These are phyloP conservation scores for Formica exsecta DNA, from an alignment of 1,140 invertebrate species.

Conservation along the genomic window DNA sequence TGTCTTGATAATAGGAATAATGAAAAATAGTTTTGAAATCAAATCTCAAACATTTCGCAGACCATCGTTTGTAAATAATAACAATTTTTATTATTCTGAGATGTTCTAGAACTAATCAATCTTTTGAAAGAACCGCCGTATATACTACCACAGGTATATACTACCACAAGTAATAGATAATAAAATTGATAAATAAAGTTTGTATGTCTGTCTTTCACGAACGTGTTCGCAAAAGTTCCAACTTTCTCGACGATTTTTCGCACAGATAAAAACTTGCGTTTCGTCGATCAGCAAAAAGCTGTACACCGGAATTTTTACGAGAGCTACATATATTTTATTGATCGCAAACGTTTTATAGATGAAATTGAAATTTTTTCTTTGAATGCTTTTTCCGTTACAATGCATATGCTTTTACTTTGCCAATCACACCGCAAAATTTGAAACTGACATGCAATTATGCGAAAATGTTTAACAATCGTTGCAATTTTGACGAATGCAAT, in stretches of 20 bases:
- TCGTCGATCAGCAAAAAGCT: background rate
- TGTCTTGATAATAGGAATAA: background rate
- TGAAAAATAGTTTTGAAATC: background rate
- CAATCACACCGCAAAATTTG: background rate
- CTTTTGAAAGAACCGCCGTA: background rate
- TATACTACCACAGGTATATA: background rate
- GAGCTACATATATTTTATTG: slow-evolving; percentile 22
- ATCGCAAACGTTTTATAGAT: background rate
- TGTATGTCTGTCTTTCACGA: background rate
- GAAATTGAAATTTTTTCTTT: slow-evolving; percentile 38
- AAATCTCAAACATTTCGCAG: background rate
- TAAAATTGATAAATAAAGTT: slow-evolving; percentile 8
- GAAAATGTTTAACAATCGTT: slow-evolving; percentile 13
- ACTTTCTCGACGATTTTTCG: background rate
- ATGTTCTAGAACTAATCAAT: background rate
- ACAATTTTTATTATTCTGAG: background rate
- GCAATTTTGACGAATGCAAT: slow-evolving; percentile 4
- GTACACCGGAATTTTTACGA: slow-evolving; percentile 19
- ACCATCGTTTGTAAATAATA: background rate
- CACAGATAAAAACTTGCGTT: background rate
- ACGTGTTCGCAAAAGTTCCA: slow-evolving; percentile 1
- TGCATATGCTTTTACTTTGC: background rate
- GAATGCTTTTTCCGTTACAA: background rate
- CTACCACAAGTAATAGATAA: background rate
- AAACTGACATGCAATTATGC: background rate